Conservation (phyloP, 2,888 invertebrate species). For the Agrochola lota region DNA sequence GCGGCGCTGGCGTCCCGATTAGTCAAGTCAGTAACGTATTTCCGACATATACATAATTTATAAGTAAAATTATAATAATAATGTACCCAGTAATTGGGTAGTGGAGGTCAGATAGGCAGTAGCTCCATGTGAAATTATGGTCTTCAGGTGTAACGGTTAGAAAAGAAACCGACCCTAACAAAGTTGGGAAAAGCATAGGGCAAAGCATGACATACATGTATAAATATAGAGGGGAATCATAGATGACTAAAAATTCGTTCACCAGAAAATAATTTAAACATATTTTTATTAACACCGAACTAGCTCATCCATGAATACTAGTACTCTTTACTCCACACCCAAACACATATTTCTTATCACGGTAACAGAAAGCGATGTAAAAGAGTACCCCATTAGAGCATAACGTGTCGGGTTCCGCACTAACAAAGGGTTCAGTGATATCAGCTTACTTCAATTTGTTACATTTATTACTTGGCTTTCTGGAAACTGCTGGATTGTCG, state of each 20-base stretch:
- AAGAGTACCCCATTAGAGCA: slow-evolving; percentile 55
- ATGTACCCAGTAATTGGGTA: background rate
- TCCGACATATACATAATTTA: background rate
- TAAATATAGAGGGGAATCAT: too few relatives aligned
- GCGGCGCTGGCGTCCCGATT: too few relatives aligned
- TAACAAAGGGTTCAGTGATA: slow-evolving; percentile 62
- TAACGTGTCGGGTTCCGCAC: slow-evolving; percentile 48
- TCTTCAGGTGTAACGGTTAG: background rate
- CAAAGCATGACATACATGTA: background rate
- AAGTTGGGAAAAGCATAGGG: background rate
- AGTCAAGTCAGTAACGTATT: too few relatives aligned
- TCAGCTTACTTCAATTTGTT: slow-evolving; percentile 60
- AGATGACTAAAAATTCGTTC: background rate
- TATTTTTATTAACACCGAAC: background rate
- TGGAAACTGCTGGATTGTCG: slow-evolving; percentile 24
- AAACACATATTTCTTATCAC: slow-evolving; percentile 32
- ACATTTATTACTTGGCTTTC: slow-evolving; percentile 58
- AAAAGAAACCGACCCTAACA: background rate
- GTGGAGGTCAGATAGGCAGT: background rate
- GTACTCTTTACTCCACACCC: background rate
- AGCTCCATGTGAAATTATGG: background rate
- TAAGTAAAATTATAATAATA: too few relatives aligned
- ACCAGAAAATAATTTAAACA: background rate
- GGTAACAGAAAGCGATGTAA: slow-evolving; percentile 42
- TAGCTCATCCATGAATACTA: background rate